phyloP scores from a whole-genome alignment of 2,797 vertebrate species.

The Malacoraja senta region DNA sequence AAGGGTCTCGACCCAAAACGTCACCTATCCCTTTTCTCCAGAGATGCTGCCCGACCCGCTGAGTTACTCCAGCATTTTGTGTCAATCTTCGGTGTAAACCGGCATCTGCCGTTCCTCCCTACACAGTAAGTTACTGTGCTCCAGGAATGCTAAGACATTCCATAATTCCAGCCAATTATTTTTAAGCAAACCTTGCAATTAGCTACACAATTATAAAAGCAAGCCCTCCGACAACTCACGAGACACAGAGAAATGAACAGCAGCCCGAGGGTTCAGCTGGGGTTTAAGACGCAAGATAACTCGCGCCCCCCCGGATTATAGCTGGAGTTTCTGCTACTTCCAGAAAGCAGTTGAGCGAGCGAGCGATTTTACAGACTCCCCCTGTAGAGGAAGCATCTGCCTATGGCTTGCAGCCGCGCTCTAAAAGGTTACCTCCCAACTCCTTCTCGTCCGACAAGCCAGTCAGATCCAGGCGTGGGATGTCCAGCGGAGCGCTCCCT shows the following conservation, averaged over 20 bases:
- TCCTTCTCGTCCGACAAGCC: conserved; percentile 70
- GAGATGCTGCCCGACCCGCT: no score
- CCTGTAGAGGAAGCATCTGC: neutral
- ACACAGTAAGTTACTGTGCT: neutral
- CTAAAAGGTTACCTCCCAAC: conserved; percentile 76
- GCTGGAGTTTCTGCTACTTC: neutral
- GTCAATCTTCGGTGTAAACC: no score
- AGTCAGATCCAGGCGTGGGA: conserved; percentile 77
- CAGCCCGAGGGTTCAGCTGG: neutral
- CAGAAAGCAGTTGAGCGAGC: neutral
- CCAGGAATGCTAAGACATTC: neutral
- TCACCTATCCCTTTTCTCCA: no score
- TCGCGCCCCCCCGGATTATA: neutral
- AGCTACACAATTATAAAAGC: neutral
- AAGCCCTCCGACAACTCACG: neutral
- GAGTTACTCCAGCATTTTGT: no score
- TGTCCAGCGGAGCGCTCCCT: conserved; percentile 62
- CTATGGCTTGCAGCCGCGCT: neutral
- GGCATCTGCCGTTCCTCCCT: no score
- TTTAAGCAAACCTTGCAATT: neutral
- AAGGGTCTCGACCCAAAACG: no score
- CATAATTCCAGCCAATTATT: neutral
- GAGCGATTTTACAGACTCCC: neutral
- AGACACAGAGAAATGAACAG: conserved; percentile 36
- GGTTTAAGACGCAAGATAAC: neutral